A percentile compares a stretch with the other conserved stretches of the same genome.
Evolutionary conservation across 2,113 vertebrate species (phyloP).

Genomic region (Apodemus sylvaticus): DNA sequence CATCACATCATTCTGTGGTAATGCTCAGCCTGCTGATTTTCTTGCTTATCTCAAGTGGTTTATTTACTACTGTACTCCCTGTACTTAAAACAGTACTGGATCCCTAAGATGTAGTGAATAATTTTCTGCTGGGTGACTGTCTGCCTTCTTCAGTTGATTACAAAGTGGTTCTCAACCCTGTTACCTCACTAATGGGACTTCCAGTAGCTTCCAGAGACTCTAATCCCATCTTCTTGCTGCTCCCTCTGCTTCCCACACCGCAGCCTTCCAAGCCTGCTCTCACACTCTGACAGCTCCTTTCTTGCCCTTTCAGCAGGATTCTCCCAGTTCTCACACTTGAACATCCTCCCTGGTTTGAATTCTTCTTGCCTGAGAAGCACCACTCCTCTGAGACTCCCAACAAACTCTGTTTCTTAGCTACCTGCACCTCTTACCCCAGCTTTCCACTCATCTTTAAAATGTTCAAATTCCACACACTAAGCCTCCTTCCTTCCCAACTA

Average conservation of each 20-base stretch:
- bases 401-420: not conserved
- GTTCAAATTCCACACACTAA: not conserved
- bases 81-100: not conserved
- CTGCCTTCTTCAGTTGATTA: not conserved
- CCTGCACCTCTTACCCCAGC: not conserved
- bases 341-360: not conserved
- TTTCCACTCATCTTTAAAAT: not conserved
- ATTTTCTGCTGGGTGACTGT: not conserved
- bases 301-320: too few species aligned
- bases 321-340: not conserved
- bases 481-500: not conserved
- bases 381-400: not conserved
- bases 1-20: not conserved
- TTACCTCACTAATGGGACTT: not conserved
- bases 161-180: not conserved
- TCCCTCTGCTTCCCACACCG: not conserved
- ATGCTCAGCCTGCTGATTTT: not conserved
- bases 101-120: not conserved
- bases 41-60: not conserved
- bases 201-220: not conserved
- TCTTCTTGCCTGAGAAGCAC: not conserved
- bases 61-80: not conserved
- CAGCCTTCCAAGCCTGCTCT: not conserved
- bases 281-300: not conserved
- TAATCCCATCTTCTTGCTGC: not conserved